These are phyloP conservation scores for Nannoperca obscura DNA, from an alignment of 2,797 vertebrate species.

Conservation along the genomic window DNA sequence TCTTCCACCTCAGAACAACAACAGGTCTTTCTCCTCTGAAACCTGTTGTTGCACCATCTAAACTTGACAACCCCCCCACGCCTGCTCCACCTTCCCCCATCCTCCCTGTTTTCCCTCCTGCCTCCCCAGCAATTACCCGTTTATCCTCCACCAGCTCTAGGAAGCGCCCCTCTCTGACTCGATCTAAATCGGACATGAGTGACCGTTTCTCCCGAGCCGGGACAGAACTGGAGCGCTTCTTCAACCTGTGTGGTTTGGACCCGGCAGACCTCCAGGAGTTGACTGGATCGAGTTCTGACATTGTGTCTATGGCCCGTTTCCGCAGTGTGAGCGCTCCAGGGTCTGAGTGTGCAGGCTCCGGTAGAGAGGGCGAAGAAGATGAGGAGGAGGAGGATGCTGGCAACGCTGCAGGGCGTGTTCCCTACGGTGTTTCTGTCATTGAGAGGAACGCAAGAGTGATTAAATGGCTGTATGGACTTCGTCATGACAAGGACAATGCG, in stretches of 20 bases:
- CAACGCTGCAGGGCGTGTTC: slow-evolving; percentile 79
- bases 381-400: slow-evolving; percentile 78
- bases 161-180: slow-evolving; percentile 86
- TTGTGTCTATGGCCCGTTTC: slow-evolving; percentile 90
- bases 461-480: slow-evolving; percentile 95
- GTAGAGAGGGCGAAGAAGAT: slow-evolving; percentile 69
- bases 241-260: slow-evolving; percentile 95
- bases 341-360: slow-evolving; percentile 85
- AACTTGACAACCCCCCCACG: slow-evolving; percentile 41
- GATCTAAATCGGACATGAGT: slow-evolving; percentile 96
- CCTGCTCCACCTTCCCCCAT: background rate
- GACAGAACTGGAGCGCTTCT: slow-evolving; percentile 94
- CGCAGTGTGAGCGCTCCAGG: slow-evolving; percentile 93
- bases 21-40: slow-evolving; percentile 54
- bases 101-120: slow-evolving; percentile 57
- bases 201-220: slow-evolving; percentile 92
- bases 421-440: slow-evolving; percentile 92
- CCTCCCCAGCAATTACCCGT: slow-evolving; percentile 79
- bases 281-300: slow-evolving; percentile 90
- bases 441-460: slow-evolving; percentile 96
- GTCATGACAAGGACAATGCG: slow-evolving; percentile 86
- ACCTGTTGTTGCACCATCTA: slow-evolving; percentile 50
- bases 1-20: slow-evolving; percentile 51
- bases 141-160: slow-evolving; percentile 80
- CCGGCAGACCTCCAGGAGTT: slow-evolving; percentile 88